Conservation (phyloP, 2,113 vertebrate genomes). For the Merops nubicus region DNA sequence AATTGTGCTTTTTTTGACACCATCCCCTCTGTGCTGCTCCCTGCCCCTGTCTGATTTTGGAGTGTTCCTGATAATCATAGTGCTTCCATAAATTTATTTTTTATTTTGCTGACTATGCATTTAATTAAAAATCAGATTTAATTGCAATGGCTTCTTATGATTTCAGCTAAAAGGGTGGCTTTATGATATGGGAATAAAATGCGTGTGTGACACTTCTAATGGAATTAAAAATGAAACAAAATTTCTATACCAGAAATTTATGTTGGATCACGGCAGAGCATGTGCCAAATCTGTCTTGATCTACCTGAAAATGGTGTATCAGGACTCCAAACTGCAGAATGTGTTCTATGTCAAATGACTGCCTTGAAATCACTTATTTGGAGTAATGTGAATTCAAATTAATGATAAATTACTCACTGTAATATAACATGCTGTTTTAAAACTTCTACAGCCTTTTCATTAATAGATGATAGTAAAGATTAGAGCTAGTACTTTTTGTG, state of each 20-base stretch:
- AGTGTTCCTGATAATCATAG: not conserved
- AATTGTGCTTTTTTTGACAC: not conserved
- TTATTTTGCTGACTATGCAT: not conserved
- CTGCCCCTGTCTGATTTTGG: too few species aligned
- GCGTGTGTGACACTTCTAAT: not conserved
- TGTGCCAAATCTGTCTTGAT: not conserved
- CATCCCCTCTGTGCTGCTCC: not conserved
- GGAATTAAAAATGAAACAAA: not conserved
- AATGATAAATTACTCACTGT: constrained; percentile 27
- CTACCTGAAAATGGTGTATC: not conserved
- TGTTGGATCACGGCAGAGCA: not conserved
- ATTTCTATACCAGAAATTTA: not conserved
- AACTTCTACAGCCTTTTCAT: constrained; percentile 64
- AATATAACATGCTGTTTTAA: constrained; percentile 60
- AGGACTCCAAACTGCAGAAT: not conserved
- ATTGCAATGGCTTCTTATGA: not conserved
- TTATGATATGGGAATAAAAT: not conserved
- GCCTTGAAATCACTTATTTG: constrained; percentile 47
- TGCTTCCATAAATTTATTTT: not conserved
- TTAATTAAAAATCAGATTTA: not conserved
- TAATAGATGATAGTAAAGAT: constrained; percentile 56
- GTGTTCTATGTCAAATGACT: not conserved
- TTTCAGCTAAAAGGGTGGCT: not conserved
- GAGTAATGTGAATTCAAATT: constrained; percentile 61
- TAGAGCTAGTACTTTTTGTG: constrained; percentile 64